phyloP scores from a whole-genome alignment of 2,888 invertebrate genomes.

The Diarsia rubi region DNA sequence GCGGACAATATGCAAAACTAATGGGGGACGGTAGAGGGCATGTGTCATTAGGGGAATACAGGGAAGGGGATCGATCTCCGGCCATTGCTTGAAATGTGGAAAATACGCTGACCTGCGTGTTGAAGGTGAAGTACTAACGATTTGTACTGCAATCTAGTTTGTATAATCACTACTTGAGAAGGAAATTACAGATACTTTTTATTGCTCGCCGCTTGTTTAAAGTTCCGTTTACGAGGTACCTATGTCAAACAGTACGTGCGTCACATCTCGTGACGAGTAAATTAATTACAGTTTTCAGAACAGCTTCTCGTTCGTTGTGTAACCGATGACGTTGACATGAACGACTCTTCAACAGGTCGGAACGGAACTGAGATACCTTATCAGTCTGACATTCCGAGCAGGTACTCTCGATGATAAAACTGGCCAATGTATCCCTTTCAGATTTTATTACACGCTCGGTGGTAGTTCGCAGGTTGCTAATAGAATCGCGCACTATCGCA shows the following conservation, averaged over 20 bases:
- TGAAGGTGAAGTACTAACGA: constrained; percentile 7
- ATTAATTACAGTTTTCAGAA: constrained; percentile 71
- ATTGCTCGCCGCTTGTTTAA: constrained; percentile 40
- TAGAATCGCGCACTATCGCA: constrained; percentile 35
- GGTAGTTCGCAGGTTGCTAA: constrained; percentile 27
- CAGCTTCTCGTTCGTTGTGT: constrained; percentile 66
- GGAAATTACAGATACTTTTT: constrained; percentile 42
- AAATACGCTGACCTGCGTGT: constrained; percentile 8
- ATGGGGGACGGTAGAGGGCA: constrained; percentile 46
- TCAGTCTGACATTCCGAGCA: constrained; percentile 69
- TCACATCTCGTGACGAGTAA: constrained; percentile 70
- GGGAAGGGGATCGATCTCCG: constrained; percentile 61
- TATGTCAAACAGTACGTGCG: constrained; percentile 61
- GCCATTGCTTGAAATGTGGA: constrained; percentile 18
- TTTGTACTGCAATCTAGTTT: constrained; percentile 14
- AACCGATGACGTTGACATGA: constrained; percentile 69
- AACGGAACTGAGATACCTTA: constrained; percentile 75
- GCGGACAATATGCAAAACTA: constrained; percentile 43
- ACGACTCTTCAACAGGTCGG: constrained; percentile 68
- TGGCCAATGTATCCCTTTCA: constrained; percentile 58
- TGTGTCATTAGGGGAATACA: constrained; percentile 57
- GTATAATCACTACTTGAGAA: constrained; percentile 22
- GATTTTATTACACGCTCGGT: constrained; percentile 48
- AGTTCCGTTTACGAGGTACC: constrained; percentile 57
- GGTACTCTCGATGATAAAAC: constrained; percentile 68